phyloP scores from a whole-genome alignment of 1,140 invertebrate species.

The Pteromalus puparum region DNA sequence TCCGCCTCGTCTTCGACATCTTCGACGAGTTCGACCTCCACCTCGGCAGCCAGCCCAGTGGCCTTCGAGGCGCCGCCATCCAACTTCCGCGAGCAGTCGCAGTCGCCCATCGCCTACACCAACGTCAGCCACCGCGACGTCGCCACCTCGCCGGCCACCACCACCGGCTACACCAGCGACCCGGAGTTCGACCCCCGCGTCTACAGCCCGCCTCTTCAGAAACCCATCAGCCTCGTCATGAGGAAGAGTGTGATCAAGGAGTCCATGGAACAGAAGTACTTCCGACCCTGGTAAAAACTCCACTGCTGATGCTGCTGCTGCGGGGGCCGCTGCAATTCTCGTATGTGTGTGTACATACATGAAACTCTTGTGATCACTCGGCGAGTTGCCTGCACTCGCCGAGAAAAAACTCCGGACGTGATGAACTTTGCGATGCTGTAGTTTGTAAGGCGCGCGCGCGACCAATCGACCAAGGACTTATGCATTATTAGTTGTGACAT shows the following conservation, averaged over 20 bases:
- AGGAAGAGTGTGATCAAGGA: constrained; percentile 77
- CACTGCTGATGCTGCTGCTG: background rate
- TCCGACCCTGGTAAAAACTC: constrained; percentile 83
- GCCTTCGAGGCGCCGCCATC: constrained; percentile 70
- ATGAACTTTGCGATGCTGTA: constrained; percentile 26
- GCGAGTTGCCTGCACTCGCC: background rate
- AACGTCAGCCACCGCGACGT: constrained; percentile 71
- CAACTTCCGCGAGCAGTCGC: constrained; percentile 69
- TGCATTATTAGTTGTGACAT: constrained; percentile 37
- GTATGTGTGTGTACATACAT: background rate
- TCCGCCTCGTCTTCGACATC: constrained; percentile 79
- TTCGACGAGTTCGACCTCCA: constrained; percentile 71
- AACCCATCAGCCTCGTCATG: constrained; percentile 84
- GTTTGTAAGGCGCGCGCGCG: background rate
- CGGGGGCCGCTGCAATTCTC: background rate
- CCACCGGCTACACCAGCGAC: constrained; percentile 71
- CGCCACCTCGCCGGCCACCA: constrained; percentile 70
- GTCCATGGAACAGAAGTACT: constrained; percentile 74
- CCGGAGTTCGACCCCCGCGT: constrained; percentile 71
- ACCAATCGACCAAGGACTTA: background rate
- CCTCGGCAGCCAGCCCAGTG: constrained; percentile 69
- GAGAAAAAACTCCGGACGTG: constrained; percentile 15
- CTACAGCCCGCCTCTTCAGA: constrained; percentile 76
- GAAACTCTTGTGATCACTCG: constrained; percentile 38
- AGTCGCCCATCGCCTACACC: constrained; percentile 68